phyloP scores from a whole-genome alignment of 2,113 vertebrate species.

The Scomber japonicus region DNA sequence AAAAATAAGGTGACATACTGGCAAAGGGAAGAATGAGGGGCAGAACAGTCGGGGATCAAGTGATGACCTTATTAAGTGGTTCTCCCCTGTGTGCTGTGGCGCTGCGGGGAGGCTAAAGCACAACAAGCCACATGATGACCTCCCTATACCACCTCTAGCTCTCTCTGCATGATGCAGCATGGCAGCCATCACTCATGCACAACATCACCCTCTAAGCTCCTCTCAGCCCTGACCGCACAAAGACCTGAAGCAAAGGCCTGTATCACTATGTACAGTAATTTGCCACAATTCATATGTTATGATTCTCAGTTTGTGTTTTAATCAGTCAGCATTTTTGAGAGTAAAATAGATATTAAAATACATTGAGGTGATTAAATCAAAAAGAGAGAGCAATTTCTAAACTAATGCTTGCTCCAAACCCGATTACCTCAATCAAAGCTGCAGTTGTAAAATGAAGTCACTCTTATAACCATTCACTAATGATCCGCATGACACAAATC shows the following conservation, averaged over 20 bases:
- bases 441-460: neutral
- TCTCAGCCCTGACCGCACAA: slow-evolving; percentile 29
- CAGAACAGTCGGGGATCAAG: slow-evolving; percentile 68
- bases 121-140: slow-evolving; percentile 59
- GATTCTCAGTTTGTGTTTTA: neutral
- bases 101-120: slow-evolving; percentile 43
- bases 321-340: neutral
- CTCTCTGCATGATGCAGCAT: slow-evolving; percentile 48
- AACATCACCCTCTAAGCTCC: slow-evolving; percentile 22
- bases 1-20: slow-evolving; percentile 31
- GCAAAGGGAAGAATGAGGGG: slow-evolving; percentile 20
- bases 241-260: neutral
- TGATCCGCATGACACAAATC: slow-evolving; percentile 18
- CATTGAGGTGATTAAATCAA: neutral
- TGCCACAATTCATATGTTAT: neutral
- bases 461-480: slow-evolving; percentile 39
- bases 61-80: slow-evolving; percentile 80
- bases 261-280: neutral
- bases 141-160: slow-evolving; percentile 52
- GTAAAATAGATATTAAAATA: no score
- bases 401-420: neutral
- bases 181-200: slow-evolving; percentile 51
- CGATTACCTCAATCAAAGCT: neutral
- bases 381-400: neutral
- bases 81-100: slow-evolving; percentile 47